Base-by-base conservation (phyloP, 2,888 invertebrate genomes). In the Diaprepes abbreviatus region DNA sequence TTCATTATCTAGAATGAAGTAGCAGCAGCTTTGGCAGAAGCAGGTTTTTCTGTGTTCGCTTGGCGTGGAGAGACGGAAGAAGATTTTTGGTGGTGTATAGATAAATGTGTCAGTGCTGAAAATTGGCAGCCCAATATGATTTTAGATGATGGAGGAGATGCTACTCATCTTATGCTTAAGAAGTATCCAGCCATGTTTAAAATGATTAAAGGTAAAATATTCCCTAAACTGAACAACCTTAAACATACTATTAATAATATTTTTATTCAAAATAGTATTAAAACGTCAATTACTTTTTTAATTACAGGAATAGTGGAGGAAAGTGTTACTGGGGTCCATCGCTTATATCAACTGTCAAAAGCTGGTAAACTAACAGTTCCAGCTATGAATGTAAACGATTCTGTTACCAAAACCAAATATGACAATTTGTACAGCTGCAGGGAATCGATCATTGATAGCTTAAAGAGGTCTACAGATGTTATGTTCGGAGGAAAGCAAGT, bases 81-180 rank as follows among this genome's bases (percentile, higher is more conserved):
- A 81, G 98, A 98, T 79, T 98, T 98, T 85, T 98, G 98, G 98
- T 98, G 97, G 97, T 97, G 97, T 82, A 98, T 98, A 78, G 97
- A 98, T 85, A 94, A 94, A 81, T 97, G 97, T 83, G 92, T 98
- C 1, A 94, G 94, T 76, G 90, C 92, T 0, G 93, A 95, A 75
- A 91, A 92, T 79, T 98, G 98, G 98, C 95, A 96, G 80, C 97
- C 98, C 3, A 98, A 98, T 84, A 96, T 98, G 94, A 97, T 98
- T 79, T 86, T 98, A 73, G 98, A 98, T 81, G 97, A 98, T 83
- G 98, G 98, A 0, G 98, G 98, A 0, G 98, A 98, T 85, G 96
- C 97, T 38, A 97, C 97, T 0, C 96, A 97, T 84, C 88, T 96
- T 67, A 96, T 97, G 94, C 89, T 97, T 72, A 97, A 97, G 86